Evolutionary conservation across 2,888 invertebrate species (phyloP).

Genomic region (Xylocampa areola): DNA sequence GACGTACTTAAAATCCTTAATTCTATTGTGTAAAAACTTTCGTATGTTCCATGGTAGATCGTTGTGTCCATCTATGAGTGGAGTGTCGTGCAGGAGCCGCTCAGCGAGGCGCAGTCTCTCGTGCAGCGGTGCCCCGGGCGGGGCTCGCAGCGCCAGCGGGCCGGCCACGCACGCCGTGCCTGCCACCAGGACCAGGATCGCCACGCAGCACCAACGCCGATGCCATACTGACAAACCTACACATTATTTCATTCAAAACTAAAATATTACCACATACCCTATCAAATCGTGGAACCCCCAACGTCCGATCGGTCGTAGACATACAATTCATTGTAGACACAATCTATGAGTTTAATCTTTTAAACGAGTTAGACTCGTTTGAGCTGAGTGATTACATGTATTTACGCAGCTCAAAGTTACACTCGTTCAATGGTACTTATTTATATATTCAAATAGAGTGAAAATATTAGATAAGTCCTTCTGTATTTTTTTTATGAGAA

Average conservation of each 20-base stretch:
- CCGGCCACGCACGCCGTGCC: slow-evolving; percentile 95
- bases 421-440: no score
- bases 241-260: slow-evolving; percentile 15
- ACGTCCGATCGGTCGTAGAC: no score
- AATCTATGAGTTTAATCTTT: no score
- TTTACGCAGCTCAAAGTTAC: no score
- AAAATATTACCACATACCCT: no score
- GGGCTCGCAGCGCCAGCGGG: slow-evolving; percentile 93
- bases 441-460: no score
- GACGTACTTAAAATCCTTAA: slow-evolving; percentile 93
- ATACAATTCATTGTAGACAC: no score
- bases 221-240: slow-evolving; percentile 84
- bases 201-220: slow-evolving; percentile 94
- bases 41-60: slow-evolving; percentile 97
- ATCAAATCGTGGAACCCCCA: no score
- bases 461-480: no score
- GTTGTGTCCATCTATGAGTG: slow-evolving; percentile 96
- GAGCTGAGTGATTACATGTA: no score
- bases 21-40: slow-evolving; percentile 96
- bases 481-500: no score
- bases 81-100: slow-evolving; percentile 93
- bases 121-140: slow-evolving; percentile 93
- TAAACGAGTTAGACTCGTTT: no score
- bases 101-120: slow-evolving; percentile 93
- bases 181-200: slow-evolving; percentile 93